A percentile compares a stretch with the other conserved stretches of the same genome.
These are phyloP conservation scores for Nymphalis urticae DNA, from an alignment of 2,888 invertebrate species.

Conservation along the genomic window DNA sequence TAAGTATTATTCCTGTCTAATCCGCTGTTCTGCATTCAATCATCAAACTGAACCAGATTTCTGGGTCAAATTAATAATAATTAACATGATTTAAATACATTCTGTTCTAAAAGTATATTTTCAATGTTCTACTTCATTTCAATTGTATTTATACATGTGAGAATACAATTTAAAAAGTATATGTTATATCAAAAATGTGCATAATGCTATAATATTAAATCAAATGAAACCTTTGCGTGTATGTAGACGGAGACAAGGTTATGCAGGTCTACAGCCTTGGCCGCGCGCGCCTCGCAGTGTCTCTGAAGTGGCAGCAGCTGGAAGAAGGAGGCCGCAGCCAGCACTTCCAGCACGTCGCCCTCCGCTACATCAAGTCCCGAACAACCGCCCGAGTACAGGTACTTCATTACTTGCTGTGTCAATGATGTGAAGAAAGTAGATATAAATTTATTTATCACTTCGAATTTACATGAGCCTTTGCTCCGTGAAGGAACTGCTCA, in stretches of 20 bases:
- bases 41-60: no score
- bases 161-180: no score
- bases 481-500: no score
- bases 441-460: neutral
- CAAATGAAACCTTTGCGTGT: conserved; percentile 88
- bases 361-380: conserved; percentile 88
- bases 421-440: conserved; percentile 34
- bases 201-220: neutral
- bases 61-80: no score
- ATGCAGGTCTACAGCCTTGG: conserved; percentile 91
- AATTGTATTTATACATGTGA: no score
- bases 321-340: conserved; percentile 96
- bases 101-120: no score
- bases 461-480: no score
- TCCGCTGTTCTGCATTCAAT: no score
- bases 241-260: conserved; percentile 96
- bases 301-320: conserved; percentile 91
- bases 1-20: neutral
- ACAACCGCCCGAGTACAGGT: conserved; percentile 94
- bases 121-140: no score
- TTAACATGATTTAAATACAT: no score
- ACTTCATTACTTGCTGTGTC: conserved; percentile 93
- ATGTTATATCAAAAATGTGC: no score
- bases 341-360: conserved; percentile 91
- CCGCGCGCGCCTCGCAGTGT: conserved; percentile 93